These are phyloP conservation scores for Pollenia angustigena DNA, from an alignment of 2,888 invertebrate genomes.

Conservation along the genomic window DNA sequence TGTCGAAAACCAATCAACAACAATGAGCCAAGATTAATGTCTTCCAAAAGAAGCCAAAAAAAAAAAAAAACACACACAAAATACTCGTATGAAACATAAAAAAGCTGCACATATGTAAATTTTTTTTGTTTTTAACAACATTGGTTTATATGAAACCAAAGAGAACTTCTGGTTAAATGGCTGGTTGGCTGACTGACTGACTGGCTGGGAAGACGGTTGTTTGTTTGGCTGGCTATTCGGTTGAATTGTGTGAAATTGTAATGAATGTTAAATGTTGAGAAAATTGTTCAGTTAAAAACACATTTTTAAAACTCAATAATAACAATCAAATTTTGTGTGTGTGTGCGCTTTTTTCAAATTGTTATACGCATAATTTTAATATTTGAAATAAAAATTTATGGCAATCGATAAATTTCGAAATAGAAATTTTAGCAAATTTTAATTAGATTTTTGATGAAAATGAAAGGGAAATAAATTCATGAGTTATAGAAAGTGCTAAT, in stretches of 20 bases:
- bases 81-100: background rate
- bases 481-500: background rate
- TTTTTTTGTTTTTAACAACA: conserved; percentile 21
- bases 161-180: conserved; percentile 21
- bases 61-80: background rate
- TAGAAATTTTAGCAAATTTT: conserved; percentile 38
- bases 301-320: conserved; percentile 35
- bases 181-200: conserved; percentile 9
- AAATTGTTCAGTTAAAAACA: conserved; percentile 52
- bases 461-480: background rate
- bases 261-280: conserved; percentile 58
- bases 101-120: conserved; percentile 53
- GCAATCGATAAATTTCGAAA: conserved; percentile 55
- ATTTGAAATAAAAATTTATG: conserved; percentile 57
- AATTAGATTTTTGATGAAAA: conserved; percentile 34
- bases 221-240: conserved; percentile 2
- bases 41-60: conserved; percentile 42
- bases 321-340: conserved; percentile 54
- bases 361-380: conserved; percentile 46
- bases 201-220: conserved; percentile 1
- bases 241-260: conserved; percentile 55
- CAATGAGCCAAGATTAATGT: conserved; percentile 72
- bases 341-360: background rate
- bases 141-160: conserved; percentile 2
- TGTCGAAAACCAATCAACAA: conserved; percentile 73